These are phyloP conservation scores for Dynastes maya DNA, from an alignment of 2,888 invertebrate species.

Conservation along the genomic window DNA sequence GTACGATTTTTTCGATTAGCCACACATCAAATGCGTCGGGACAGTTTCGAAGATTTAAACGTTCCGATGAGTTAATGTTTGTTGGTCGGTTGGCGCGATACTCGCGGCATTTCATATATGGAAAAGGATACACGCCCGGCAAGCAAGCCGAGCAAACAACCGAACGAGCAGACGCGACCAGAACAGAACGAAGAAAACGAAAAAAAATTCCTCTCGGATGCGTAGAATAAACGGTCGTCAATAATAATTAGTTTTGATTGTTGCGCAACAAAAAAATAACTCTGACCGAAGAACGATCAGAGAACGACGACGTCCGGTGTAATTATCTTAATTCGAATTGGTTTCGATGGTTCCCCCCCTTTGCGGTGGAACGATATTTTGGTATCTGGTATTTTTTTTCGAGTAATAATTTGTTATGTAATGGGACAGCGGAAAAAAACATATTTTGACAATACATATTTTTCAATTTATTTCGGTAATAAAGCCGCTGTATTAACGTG, in stretches of 20 bases:
- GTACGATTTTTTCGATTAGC: slow-evolving; percentile 36
- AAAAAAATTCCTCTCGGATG: not conserved
- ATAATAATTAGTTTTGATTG: slow-evolving; percentile 32
- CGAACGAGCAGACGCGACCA: not conserved
- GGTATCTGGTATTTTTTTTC: slow-evolving; percentile 1
- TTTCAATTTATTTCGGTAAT: too few relatives aligned
- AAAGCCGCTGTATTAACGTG: too few relatives aligned
- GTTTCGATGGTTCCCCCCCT: slow-evolving; percentile 3
- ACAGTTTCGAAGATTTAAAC: slow-evolving; percentile 30
- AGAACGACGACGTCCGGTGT: slow-evolving; percentile 10
- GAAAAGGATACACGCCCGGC: not conserved
- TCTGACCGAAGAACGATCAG: not conserved
- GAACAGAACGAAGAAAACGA: too few relatives aligned
- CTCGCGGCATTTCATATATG: not conserved
- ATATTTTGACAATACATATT: too few relatives aligned
- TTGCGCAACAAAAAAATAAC: slow-evolving; percentile 21
- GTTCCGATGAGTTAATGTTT: slow-evolving; percentile 31
- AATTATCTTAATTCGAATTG: slow-evolving; percentile 31
- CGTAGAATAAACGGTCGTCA: slow-evolving; percentile 19
- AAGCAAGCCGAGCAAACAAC: not conserved
- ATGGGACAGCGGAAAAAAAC: not conserved
- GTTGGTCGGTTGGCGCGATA: not conserved
- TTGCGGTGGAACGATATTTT: not conserved
- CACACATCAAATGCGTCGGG: slow-evolving; percentile 28
- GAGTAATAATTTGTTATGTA: not conserved